A percentile compares a stretch with the other conserved stretches of the same genome.
Conservation (phyloP, 2,797 vertebrate genomes). For the Xyrichtys novacula region DNA sequence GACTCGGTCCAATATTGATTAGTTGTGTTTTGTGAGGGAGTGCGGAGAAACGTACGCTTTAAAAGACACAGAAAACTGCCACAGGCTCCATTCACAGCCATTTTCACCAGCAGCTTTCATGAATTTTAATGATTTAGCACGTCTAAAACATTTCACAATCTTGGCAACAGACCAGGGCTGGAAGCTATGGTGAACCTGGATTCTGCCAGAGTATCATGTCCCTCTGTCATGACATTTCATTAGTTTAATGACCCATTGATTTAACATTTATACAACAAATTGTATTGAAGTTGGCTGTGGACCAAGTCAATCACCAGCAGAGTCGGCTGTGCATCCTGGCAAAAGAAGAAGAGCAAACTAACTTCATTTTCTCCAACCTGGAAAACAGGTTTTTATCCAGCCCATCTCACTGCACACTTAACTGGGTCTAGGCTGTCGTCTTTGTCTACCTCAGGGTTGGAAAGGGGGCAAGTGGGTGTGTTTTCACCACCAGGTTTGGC, state of each 20-base stretch:
- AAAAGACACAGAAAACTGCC: constrained; percentile 6
- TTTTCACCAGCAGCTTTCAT: constrained; percentile 22
- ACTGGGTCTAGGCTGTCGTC: constrained; percentile 26
- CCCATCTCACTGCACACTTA: constrained; percentile 37
- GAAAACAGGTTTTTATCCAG: constrained; percentile 25
- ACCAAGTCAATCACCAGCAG: constrained; percentile 71
- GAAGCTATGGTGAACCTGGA: constrained; percentile 54
- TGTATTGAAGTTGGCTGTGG: constrained; percentile 45
- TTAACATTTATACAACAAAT: constrained; percentile 68
- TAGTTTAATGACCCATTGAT: constrained; percentile 70
- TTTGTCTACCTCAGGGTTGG: background rate
- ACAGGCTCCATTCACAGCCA: constrained; percentile 29
- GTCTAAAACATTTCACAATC: constrained; percentile 31
- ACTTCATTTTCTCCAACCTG: constrained; percentile 29
- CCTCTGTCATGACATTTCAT: constrained; percentile 64
- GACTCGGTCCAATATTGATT: constrained; percentile 41
- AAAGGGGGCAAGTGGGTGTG: constrained; percentile 22
- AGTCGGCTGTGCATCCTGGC: constrained; percentile 65
- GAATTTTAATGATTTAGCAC: constrained; percentile 41
- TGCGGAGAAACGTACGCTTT: constrained; percentile 9
- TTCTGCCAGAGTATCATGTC: constrained; percentile 37
- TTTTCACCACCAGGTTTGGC: constrained; percentile 24
- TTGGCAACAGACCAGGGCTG: constrained; percentile 34
- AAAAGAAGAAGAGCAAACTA: constrained; percentile 43
- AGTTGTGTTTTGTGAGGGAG: constrained; percentile 1